phyloP scores from a whole-genome alignment of 2,113 vertebrate species.

The Notarius lentiginosus region DNA sequence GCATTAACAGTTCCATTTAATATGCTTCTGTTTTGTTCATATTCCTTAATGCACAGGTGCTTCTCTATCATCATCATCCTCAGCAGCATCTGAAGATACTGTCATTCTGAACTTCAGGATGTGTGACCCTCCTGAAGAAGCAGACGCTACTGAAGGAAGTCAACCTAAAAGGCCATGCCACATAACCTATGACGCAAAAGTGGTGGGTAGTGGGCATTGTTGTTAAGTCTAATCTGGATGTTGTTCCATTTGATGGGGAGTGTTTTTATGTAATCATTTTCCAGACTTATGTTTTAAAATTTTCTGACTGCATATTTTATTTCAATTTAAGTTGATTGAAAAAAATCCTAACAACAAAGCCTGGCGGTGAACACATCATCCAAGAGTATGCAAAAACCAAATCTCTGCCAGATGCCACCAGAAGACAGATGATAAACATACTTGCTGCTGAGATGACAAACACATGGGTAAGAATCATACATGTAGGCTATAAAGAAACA shows the following conservation, averaged over 20 bases:
- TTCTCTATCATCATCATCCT: neutral
- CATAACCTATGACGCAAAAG: neutral
- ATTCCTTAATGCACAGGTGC: neutral
- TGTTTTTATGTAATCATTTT: too few species aligned
- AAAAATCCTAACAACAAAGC: neutral
- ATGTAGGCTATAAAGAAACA: slow-evolving; percentile 10
- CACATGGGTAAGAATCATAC: neutral
- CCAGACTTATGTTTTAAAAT: neutral
- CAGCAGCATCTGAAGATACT: neutral
- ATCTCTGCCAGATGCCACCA: slow-evolving; percentile 13
- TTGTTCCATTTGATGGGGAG: neutral
- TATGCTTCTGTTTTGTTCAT: slow-evolving; percentile 17
- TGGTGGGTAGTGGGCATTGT: neutral
- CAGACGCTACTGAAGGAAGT: neutral
- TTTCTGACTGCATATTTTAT: neutral
- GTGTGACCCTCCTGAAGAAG: neutral
- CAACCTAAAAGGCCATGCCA: neutral
- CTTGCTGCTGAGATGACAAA: slow-evolving; percentile 12
- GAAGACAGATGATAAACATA: slow-evolving; percentile 47
- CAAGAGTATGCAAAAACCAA: neutral
- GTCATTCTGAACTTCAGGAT: neutral
- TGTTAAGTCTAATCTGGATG: neutral
- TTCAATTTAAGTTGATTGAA: neutral
- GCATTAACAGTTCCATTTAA: neutral
- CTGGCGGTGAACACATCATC: neutral